Evolutionary conservation across 1,140 invertebrate species (phyloP).

Genomic region (Bombyx mandarina): DNA sequence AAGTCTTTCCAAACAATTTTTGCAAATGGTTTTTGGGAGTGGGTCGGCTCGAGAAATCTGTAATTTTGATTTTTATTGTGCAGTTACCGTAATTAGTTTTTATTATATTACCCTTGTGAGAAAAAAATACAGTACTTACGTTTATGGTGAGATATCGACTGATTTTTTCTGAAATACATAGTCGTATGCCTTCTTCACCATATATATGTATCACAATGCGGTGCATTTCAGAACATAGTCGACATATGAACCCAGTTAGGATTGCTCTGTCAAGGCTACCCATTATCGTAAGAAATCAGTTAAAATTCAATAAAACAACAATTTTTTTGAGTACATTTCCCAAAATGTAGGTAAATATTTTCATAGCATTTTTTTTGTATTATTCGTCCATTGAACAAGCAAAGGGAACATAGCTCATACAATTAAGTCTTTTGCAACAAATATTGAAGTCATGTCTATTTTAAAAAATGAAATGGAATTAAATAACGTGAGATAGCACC

Average conservation of each 20-base stretch:
- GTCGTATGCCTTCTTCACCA: conserved; percentile 79
- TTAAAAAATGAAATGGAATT: no score
- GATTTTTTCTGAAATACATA: conserved; percentile 81
- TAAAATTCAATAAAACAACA: neutral
- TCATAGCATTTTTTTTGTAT: no score
- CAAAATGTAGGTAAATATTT: no score
- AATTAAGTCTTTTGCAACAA: no score
- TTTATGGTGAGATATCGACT: conserved; percentile 82
- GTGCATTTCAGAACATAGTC: conserved; percentile 85
- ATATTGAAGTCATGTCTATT: no score
- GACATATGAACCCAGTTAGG: conserved; percentile 83
- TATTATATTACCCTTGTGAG: neutral
- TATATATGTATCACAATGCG: conserved; percentile 84
- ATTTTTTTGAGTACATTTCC: neutral
- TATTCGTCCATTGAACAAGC: no score
- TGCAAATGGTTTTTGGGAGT: conserved; percentile 81
- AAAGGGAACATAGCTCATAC: no score
- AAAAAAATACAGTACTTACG: conserved; percentile 60
- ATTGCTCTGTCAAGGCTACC: conserved; percentile 82
- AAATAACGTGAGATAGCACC: no score
- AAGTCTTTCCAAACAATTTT: conserved; percentile 77
- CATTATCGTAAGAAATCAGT: conserved; percentile 57
- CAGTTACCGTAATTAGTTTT: conserved; percentile 6
- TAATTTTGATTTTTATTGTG: conserved; percentile 18
- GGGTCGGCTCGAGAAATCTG: conserved; percentile 81